phyloP scores from a whole-genome alignment of 2,113 vertebrate genomes.

The Neolamprologus variostigma region DNA sequence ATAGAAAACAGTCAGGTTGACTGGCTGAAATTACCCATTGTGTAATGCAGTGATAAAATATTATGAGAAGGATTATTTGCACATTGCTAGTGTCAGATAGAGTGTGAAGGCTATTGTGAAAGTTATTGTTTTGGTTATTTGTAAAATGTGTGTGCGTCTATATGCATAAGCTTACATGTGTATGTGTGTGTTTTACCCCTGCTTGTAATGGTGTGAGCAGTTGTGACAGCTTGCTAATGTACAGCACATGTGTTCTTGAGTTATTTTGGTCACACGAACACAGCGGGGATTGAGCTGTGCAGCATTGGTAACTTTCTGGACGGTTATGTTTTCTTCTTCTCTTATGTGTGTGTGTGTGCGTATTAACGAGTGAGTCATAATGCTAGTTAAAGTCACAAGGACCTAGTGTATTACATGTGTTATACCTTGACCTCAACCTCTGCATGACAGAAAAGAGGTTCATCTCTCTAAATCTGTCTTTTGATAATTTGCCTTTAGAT shows the following conservation, averaged over 20 bases:
- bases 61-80: not conserved
- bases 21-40: not conserved
- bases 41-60: not conserved
- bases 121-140: not conserved
- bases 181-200: not conserved
- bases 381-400: not conserved
- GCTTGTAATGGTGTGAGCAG: conserved; percentile 7
- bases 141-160: not conserved
- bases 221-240: conserved; percentile 45
- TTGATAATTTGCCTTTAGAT: not conserved
- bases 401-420: not conserved
- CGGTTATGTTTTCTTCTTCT: not conserved
- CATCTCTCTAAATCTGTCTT: not conserved
- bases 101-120: not conserved
- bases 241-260: conserved; percentile 3
- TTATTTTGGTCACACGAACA: conserved; percentile 30
- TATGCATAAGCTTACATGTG: not conserved
- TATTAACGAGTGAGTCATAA: not conserved
- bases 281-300: conserved; percentile 7
- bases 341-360: not conserved
- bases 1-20: not conserved
- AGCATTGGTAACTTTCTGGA: not conserved
- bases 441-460: not conserved
- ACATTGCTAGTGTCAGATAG: not conserved
- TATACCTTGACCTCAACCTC: not conserved